These are phyloP conservation scores for Papio anubis DNA, from an alignment of 2,113 vertebrate genomes.

Conservation along the genomic window DNA sequence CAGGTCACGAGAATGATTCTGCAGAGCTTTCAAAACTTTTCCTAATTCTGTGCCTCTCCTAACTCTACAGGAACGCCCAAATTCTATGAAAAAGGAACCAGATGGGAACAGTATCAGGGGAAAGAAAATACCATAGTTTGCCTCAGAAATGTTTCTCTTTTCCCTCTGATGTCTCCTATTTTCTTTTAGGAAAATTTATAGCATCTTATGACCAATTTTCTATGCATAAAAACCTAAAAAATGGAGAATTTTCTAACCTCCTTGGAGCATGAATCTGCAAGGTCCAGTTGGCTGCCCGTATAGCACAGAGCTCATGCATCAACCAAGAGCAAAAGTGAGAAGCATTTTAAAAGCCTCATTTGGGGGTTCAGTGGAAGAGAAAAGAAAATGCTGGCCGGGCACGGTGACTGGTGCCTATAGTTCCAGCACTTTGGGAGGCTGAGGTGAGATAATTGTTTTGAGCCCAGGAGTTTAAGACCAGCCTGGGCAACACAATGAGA, in stretches of 20 bases:
- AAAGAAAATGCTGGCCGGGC: background rate
- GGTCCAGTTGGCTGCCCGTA: background rate
- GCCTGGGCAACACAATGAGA: too few species aligned
- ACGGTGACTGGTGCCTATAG: too few species aligned
- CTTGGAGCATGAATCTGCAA: background rate
- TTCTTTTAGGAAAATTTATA: background rate
- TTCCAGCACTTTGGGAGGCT: too few species aligned
- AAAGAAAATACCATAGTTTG: background rate
- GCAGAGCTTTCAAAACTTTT: background rate
- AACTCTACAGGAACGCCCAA: too few species aligned
- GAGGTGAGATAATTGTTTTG: too few species aligned
- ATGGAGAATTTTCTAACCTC: background rate
- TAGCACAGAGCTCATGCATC: fast-evolving
- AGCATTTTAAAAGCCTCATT: background rate
- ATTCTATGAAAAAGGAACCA: background rate
- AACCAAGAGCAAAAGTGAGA: background rate
- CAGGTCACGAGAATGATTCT: background rate
- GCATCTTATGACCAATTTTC: background rate
- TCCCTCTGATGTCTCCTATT: background rate
- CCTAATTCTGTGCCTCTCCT: background rate
- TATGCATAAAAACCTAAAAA: background rate
- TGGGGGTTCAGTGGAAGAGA: background rate
- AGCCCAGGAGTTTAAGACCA: too few species aligned
- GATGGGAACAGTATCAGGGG: background rate
- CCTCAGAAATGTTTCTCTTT: background rate